These are phyloP conservation scores for Amazona ochrocephala DNA, from an alignment of 2,797 vertebrate genomes.

Conservation along the genomic window DNA sequence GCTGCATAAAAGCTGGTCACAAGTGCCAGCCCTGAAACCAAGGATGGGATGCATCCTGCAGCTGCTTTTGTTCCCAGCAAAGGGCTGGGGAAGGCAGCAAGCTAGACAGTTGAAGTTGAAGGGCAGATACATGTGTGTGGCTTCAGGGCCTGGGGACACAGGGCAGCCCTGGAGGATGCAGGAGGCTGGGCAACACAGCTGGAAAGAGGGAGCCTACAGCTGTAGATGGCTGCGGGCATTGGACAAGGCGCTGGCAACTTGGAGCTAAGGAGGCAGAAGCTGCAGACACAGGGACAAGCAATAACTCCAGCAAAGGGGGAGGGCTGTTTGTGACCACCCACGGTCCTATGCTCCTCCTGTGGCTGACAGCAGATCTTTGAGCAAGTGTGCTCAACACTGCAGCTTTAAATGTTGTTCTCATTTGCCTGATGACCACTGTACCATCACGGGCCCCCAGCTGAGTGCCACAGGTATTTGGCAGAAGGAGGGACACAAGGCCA, in stretches of 20 bases:
- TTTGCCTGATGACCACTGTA: neutral
- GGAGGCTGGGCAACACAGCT: neutral
- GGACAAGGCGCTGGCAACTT: neutral
- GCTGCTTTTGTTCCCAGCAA: neutral
- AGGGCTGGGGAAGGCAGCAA: neutral
- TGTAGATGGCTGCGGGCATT: neutral
- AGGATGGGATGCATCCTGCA: neutral
- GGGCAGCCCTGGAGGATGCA: neutral
- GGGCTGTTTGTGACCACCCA: neutral
- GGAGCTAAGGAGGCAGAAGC: neutral
- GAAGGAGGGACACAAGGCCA: conserved; percentile 4
- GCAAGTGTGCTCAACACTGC: neutral
- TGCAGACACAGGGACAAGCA: neutral
- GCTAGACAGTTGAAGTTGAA: neutral
- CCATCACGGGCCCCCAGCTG: accelerated
- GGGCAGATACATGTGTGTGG: neutral
- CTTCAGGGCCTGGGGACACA: neutral
- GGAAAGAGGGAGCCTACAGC: neutral
- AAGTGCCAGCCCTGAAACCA: neutral
- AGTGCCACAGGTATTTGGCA: conserved; percentile 7
- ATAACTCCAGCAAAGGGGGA: neutral
- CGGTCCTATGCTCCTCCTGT: neutral
- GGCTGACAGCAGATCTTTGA: neutral
- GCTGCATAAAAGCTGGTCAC: neutral
- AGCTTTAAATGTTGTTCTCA: neutral